These are phyloP conservation scores for Cyprinodon brontotheroides DNA, from an alignment of 2,113 vertebrate species.

Conservation along the genomic window DNA sequence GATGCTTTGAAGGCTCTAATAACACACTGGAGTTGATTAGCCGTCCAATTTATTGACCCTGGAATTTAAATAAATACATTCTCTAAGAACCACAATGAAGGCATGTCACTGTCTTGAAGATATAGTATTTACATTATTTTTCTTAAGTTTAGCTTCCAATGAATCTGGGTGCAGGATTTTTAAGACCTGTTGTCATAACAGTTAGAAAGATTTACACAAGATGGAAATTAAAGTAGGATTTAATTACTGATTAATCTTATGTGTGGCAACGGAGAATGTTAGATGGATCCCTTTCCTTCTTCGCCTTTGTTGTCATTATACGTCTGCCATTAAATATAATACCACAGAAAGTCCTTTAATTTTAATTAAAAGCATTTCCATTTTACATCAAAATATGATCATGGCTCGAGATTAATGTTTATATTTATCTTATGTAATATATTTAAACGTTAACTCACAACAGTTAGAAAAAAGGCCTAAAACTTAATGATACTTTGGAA, in stretches of 20 bases:
- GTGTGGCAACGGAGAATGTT: constrained; percentile 3
- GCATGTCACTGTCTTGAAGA: neutral
- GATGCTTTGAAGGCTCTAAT: constrained; percentile 61
- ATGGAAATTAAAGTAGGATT: constrained; percentile 16
- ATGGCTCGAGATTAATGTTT: neutral
- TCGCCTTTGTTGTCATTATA: neutral
- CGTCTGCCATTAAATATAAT: neutral
- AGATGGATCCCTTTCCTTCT: neutral
- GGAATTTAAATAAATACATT: constrained; percentile 56
- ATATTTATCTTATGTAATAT: neutral
- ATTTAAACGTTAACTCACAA: neutral
- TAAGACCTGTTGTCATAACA: constrained; percentile 23
- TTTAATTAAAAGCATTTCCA: neutral
- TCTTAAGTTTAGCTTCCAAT: constrained; percentile 14
- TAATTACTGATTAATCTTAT: constrained; percentile 10
- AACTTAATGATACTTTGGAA: neutral
- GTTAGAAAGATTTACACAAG: constrained; percentile 22
- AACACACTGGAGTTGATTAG: constrained; percentile 47
- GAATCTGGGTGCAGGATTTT: constrained; percentile 15
- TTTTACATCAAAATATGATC: neutral
- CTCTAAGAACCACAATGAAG: constrained; percentile 44
- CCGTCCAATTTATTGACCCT: constrained; percentile 39
- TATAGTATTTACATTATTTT: neutral
- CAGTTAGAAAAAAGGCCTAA: neutral
- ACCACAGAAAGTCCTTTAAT: neutral